Conservation (phyloP, 2,888 invertebrate species). For the Lithosia quadra region DNA sequence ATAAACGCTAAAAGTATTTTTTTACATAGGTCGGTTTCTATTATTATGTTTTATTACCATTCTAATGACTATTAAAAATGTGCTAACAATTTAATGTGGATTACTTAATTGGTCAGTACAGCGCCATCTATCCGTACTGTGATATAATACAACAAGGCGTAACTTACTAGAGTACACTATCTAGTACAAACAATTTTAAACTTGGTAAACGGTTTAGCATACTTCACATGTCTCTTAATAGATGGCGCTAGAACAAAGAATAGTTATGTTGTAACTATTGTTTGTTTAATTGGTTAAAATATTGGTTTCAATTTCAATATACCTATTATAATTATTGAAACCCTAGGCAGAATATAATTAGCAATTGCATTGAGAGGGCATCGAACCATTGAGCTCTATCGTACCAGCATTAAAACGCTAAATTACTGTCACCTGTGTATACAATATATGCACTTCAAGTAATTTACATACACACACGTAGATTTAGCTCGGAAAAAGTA, state of each 20-base stretch:
- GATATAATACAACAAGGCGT: neutral
- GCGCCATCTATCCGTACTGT: constrained; percentile 11
- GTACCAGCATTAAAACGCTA: too few relatives aligned
- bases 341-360: too few relatives aligned
- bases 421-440: too few relatives aligned
- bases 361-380: too few relatives aligned
- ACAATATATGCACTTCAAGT: too few relatives aligned
- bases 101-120: neutral
- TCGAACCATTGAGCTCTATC: too few relatives aligned
- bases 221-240: neutral
- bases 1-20: neutral
- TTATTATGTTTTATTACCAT: neutral
- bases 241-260: constrained; percentile 11
- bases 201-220: neutral
- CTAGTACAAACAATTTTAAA: neutral
- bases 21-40: neutral
- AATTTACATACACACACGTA: too few relatives aligned
- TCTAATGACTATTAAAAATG: neutral
- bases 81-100: neutral
- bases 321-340: too few relatives aligned
- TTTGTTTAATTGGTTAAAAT: too few relatives aligned
- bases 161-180: neutral
- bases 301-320: too few relatives aligned
- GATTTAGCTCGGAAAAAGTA: too few relatives aligned
- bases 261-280: too few relatives aligned